These are phyloP conservation scores for Amphiduros pacificus DNA, from an alignment of 2,888 invertebrate genomes.

Conservation along the genomic window DNA sequence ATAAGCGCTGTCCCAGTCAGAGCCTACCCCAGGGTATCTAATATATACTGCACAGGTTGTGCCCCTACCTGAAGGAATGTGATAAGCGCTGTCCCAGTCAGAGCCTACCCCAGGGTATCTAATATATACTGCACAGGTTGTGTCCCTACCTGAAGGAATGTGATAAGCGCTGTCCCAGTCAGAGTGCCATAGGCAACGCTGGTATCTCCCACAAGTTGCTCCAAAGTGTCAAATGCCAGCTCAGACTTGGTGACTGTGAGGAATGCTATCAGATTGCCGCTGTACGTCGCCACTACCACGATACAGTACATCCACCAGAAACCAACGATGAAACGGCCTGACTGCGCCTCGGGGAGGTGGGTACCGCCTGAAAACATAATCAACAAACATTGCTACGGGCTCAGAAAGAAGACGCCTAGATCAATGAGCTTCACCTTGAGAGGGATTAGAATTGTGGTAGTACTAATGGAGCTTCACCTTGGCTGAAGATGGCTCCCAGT, in stretches of 20 bases:
- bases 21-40: no score
- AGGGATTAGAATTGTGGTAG: background rate
- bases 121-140: no score
- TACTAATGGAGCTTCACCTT: slow-evolving; percentile 12
- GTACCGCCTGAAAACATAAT: slow-evolving; percentile 8
- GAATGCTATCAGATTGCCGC: slow-evolving; percentile 23
- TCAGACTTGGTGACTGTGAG: slow-evolving; percentile 14
- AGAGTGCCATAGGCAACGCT: slow-evolving; percentile 7
- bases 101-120: no score
- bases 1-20: no score
- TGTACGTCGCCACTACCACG: slow-evolving; percentile 19
- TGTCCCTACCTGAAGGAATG: background rate
- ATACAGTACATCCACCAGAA: slow-evolving; percentile 25
- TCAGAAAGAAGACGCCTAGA: no score
- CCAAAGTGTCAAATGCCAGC: slow-evolving; percentile 12
- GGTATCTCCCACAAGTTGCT: slow-evolving; percentile 10
- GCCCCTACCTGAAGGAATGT: no score
- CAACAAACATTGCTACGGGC: background rate
- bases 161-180: slow-evolving; percentile 1
- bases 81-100: no score
- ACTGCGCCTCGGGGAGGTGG: slow-evolving; percentile 13
- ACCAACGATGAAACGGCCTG: slow-evolving; percentile 16
- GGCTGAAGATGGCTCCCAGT: slow-evolving; percentile 21
- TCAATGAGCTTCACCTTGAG: no score
- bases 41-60: no score